phyloP scores from a whole-genome alignment of 2,888 invertebrate species.

The Suillia variegata region DNA sequence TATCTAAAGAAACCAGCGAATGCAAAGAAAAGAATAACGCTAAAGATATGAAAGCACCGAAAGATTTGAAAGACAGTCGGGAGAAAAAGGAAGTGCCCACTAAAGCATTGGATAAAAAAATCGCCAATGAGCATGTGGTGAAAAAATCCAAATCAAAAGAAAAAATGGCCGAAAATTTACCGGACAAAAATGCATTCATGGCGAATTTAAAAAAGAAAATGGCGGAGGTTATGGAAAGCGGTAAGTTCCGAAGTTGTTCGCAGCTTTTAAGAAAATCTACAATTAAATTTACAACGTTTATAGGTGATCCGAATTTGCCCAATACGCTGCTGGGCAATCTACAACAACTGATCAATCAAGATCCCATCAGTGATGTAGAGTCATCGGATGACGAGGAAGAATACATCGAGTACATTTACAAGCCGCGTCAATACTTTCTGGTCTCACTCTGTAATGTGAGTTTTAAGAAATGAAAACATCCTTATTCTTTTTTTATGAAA shows the following conservation, averaged over 20 bases:
- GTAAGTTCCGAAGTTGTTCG: constrained; percentile 25
- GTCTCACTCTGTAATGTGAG: constrained; percentile 65
- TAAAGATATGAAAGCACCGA: background rate
- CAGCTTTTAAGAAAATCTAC: background rate
- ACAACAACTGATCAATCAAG: constrained; percentile 50
- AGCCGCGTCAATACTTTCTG: constrained; percentile 69
- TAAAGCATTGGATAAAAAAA: background rate
- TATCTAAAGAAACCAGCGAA: background rate
- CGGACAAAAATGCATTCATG: constrained; percentile 34
- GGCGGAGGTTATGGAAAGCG: constrained; percentile 33
- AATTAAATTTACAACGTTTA: constrained; percentile 19
- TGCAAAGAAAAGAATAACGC: too few relatives aligned
- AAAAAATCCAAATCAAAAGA: constrained; percentile 27
- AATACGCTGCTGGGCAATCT: constrained; percentile 47
- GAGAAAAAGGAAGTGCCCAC: too few relatives aligned
- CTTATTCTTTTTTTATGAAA: background rate
- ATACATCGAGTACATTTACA: constrained; percentile 69
- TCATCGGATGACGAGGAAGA: constrained; percentile 65
- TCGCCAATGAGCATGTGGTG: background rate
- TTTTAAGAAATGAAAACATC: background rate
- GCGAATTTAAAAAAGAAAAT: constrained; percentile 37
- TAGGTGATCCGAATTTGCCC: constrained; percentile 39
- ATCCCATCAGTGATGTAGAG: constrained; percentile 48
- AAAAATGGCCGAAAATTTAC: constrained; percentile 18
- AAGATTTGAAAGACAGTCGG: background rate